A percentile compares a stretch with the other conserved stretches of the same genome.
phyloP scores from a whole-genome alignment of 2,888 invertebrate species.

The Clusia tigrina region DNA sequence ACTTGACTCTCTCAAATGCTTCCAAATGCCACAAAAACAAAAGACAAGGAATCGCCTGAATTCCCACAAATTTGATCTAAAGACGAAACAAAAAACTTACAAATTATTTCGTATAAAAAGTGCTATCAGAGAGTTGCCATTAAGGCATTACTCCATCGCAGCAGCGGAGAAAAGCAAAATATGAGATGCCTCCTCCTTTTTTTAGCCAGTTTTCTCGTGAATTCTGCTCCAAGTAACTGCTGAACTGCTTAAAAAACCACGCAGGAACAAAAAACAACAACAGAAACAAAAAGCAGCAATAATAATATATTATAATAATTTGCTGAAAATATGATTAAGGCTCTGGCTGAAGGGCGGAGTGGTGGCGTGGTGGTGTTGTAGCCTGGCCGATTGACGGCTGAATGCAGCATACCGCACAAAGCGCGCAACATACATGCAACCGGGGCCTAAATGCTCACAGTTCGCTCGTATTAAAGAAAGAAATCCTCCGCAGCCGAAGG shows the following conservation, averaged over 20 bases:
- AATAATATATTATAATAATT: slow-evolving; percentile 63
- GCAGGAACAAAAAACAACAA: slow-evolving; percentile 21
- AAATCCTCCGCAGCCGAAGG: slow-evolving; percentile 29
- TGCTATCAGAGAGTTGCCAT: slow-evolving; percentile 10
- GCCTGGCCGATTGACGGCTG: too few species aligned
- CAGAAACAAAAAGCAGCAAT: slow-evolving; percentile 41
- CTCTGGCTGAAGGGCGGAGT: slow-evolving; percentile 42
- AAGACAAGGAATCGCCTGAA: neutral
- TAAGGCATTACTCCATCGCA: slow-evolving; percentile 21
- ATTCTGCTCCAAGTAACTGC: slow-evolving; percentile 3
- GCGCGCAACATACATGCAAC: slow-evolving; percentile 20
- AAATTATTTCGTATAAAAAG: neutral
- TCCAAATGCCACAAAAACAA: neutral
- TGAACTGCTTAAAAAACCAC: slow-evolving; percentile 25
- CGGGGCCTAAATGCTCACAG: too few species aligned
- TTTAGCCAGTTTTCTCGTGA: slow-evolving; percentile 17
- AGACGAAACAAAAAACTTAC: neutral
- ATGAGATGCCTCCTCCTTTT: slow-evolving; percentile 27
- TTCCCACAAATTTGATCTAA: neutral
- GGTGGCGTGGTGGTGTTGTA: slow-evolving; percentile 25
- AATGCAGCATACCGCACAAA: too few species aligned
- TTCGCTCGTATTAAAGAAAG: neutral
- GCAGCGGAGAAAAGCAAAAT: slow-evolving; percentile 23
- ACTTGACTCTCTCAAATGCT: too few species aligned
- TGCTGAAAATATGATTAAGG: slow-evolving; percentile 61